These are phyloP conservation scores for Pardalotus punctatus DNA, from an alignment of 2,113 vertebrate genomes.

Conservation along the genomic window DNA sequence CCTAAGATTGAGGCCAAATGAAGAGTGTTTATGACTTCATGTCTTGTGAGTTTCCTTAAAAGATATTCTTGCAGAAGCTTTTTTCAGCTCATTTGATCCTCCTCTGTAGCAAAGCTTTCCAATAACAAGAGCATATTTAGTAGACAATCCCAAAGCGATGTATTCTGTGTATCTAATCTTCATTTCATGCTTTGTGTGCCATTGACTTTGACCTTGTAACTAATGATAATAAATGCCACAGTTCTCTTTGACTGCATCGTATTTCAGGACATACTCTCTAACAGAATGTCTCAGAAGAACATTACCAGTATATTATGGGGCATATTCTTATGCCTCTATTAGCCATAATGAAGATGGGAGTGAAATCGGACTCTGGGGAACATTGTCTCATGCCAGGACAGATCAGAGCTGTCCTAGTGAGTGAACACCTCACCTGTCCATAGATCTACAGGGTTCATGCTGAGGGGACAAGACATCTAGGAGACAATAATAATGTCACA, in stretches of 20 bases:
- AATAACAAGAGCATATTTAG: not conserved
- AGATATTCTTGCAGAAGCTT: not conserved
- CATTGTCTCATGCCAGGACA: not conserved
- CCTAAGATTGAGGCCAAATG: not conserved
- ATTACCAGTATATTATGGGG: not conserved
- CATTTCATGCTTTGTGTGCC: not conserved
- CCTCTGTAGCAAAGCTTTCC: not conserved
- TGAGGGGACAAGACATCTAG: not conserved
- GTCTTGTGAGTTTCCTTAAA: not conserved
- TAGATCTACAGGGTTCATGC: not conserved
- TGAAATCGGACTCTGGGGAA: not conserved
- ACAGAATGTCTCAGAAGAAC: not conserved
- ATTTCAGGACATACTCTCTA: not conserved
- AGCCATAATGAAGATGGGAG: not conserved
- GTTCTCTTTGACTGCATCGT: not conserved
- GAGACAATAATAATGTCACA: not conserved
- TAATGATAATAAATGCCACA: not conserved
- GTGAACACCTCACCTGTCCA: not conserved
- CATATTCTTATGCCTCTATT: not conserved
- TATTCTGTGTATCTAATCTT: not conserved
- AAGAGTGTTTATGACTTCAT: not conserved
- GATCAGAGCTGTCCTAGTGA: not conserved
- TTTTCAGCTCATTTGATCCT: not conserved
- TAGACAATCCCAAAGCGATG: not conserved
- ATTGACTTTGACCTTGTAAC: constrained; percentile 37